phyloP scores from a whole-genome alignment of 2,888 invertebrate genomes.

The Protula sp. region DNA sequence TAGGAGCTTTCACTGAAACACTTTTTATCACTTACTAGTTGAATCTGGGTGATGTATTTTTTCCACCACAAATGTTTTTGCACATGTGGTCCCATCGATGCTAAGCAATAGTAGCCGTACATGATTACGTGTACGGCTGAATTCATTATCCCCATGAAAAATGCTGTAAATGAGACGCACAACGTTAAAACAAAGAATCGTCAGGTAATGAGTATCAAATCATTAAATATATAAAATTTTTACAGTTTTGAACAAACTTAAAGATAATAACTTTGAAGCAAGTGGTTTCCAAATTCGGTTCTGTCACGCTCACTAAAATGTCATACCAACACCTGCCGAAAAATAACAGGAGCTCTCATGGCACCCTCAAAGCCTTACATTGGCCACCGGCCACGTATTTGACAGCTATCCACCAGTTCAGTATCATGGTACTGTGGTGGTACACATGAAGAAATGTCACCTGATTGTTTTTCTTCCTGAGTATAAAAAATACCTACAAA shows the following conservation, averaged over 20 bases:
- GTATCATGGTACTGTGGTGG: slow-evolving; percentile 50
- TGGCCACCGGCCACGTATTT: slow-evolving; percentile 46
- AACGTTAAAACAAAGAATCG: too few species aligned
- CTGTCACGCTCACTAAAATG: too few species aligned
- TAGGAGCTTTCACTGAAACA: too few species aligned
- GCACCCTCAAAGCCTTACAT: too few species aligned
- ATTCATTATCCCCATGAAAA: slow-evolving; percentile 48
- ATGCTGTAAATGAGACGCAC: too few species aligned
- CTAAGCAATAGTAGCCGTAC: slow-evolving; percentile 50
- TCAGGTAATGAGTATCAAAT: too few species aligned
- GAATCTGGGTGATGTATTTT: slow-evolving; percentile 48
- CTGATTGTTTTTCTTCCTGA: slow-evolving; percentile 49
- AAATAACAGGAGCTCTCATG: too few species aligned
- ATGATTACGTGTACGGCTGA: slow-evolving; percentile 48
- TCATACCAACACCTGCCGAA: too few species aligned
- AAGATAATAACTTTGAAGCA: too few species aligned
- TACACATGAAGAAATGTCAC: slow-evolving; percentile 51
- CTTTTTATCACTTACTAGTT: slow-evolving; percentile 47
- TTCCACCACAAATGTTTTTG: slow-evolving; percentile 54
- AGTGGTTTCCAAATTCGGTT: too few species aligned
- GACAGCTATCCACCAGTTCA: slow-evolving; percentile 49
- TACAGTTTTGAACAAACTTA: too few species aligned
- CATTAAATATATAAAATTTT: too few species aligned
- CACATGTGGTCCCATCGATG: slow-evolving; percentile 46
- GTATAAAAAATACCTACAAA: slow-evolving; percentile 48